Percentiles rank a stretch among this genome's conserved stretches.
phyloP scores from a whole-genome alignment of 2,888 invertebrate genomes.

The Odontomyia ornata region DNA sequence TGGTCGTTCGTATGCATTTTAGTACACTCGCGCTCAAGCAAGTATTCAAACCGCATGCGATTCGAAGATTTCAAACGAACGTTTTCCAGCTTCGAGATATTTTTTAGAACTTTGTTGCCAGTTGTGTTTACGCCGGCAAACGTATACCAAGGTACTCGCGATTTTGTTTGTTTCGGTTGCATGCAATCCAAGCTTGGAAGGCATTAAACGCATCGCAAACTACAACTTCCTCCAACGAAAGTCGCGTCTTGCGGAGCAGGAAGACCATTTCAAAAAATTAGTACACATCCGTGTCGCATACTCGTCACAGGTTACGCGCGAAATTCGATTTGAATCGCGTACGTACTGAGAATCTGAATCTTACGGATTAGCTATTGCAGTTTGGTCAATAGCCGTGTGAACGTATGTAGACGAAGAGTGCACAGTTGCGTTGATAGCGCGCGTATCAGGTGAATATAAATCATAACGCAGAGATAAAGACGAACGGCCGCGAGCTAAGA shows the following conservation, averaged over 20 bases:
- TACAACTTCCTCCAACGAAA: too few species aligned
- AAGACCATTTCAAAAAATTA: too few species aligned
- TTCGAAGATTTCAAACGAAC: not conserved
- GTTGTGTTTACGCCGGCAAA: constrained; percentile 43
- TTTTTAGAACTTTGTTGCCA: constrained; percentile 35
- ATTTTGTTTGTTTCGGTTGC: constrained; percentile 41
- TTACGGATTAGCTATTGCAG: not conserved
- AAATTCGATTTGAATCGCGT: not conserved
- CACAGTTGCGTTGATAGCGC: not conserved
- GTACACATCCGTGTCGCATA: not conserved
- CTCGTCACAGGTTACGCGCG: not conserved
- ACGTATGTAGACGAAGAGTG: not conserved
- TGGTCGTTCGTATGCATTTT: not conserved
- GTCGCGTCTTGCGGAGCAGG: too few species aligned
- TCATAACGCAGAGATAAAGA: too few species aligned
- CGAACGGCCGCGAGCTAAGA: not conserved
- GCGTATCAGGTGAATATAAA: constrained; percentile 5
- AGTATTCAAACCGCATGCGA: constrained; percentile 40
- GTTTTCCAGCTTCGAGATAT: constrained; percentile 16
- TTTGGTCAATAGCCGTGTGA: not conserved
- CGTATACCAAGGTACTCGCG: constrained; percentile 18
- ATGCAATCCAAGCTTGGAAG: not conserved
- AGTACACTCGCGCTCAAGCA: not conserved
- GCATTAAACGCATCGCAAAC: not conserved
- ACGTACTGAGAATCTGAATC: not conserved